Evolutionary conservation across 1,140 invertebrate genomes (phyloP).

Genomic region (Solenopsis invicta): DNA sequence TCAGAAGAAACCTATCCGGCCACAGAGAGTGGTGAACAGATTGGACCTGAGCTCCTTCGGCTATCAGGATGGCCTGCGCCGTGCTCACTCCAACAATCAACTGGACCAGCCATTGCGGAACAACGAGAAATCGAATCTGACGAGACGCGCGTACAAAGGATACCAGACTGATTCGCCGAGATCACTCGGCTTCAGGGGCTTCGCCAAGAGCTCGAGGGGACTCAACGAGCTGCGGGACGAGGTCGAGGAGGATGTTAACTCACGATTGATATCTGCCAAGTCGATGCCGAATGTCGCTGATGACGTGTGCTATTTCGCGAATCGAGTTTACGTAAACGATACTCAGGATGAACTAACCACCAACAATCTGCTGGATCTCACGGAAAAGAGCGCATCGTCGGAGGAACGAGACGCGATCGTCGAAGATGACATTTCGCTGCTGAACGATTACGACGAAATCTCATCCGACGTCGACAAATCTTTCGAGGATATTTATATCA

Average conservation of each 20-base stretch:
- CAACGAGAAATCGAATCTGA: constrained; percentile 77
- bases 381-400: constrained; percentile 14
- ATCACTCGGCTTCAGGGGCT: constrained; percentile 37
- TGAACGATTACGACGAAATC: constrained; percentile 52
- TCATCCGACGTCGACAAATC: constrained; percentile 32
- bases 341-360: not conserved
- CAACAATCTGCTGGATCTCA: constrained; percentile 5
- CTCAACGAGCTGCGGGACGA: constrained; percentile 44
- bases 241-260: not conserved
- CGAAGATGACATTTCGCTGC: constrained; percentile 17
- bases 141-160: constrained; percentile 57
- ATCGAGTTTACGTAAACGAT: constrained; percentile 32
- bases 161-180: constrained; percentile 10
- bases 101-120: constrained; percentile 74
- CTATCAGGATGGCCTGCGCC: constrained; percentile 79
- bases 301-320: constrained; percentile 64
- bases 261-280: constrained; percentile 77
- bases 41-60: constrained; percentile 81
- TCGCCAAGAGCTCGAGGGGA: constrained; percentile 59
- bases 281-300: constrained; percentile 83
- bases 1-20: constrained; percentile 51
- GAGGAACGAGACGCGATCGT: not conserved
- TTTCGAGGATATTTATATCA: constrained; percentile 36
- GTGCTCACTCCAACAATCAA: constrained; percentile 80
- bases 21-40: constrained; percentile 80